These are phyloP conservation scores for Haliaeetus leucogaster DNA, from an alignment of 2,113 vertebrate genomes.

Conservation along the genomic window DNA sequence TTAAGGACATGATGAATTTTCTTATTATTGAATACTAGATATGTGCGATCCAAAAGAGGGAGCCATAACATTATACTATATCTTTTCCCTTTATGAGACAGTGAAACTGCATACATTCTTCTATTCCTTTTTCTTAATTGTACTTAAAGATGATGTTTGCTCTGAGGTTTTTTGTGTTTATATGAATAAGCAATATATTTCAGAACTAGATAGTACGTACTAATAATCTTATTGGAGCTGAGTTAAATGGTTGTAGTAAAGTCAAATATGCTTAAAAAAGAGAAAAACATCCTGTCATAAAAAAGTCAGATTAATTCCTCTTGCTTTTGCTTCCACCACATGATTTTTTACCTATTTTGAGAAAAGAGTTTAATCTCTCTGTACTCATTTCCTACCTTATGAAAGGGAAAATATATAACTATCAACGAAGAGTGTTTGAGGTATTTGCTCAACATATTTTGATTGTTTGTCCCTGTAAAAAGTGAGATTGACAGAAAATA, in stretches of 20 bases:
- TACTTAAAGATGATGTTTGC: neutral
- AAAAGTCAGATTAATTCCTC: neutral
- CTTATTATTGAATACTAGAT: neutral
- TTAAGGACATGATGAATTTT: neutral
- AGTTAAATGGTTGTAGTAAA: neutral
- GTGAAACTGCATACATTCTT: neutral
- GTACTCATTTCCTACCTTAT: neutral
- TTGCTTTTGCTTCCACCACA: neutral
- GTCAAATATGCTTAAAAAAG: neutral
- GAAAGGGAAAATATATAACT: neutral
- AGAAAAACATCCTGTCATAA: neutral
- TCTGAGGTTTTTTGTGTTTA: neutral
- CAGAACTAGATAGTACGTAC: neutral
- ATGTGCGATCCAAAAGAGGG: conserved; percentile 70
- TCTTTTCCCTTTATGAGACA: neutral
- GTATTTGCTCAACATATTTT: neutral
- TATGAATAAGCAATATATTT: neutral
- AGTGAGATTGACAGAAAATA: neutral
- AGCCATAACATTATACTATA: conserved; percentile 62
- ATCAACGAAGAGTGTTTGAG: neutral
- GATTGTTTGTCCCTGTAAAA: neutral
- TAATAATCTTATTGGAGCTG: neutral
- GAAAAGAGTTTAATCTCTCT: neutral
- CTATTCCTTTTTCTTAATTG: neutral
- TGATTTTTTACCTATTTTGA: neutral